Evolutionary conservation across 2,888 invertebrate genomes (phyloP), one percentile per base, ranked within the genome.

Genomic region (Apodemia mormo): DNA sequence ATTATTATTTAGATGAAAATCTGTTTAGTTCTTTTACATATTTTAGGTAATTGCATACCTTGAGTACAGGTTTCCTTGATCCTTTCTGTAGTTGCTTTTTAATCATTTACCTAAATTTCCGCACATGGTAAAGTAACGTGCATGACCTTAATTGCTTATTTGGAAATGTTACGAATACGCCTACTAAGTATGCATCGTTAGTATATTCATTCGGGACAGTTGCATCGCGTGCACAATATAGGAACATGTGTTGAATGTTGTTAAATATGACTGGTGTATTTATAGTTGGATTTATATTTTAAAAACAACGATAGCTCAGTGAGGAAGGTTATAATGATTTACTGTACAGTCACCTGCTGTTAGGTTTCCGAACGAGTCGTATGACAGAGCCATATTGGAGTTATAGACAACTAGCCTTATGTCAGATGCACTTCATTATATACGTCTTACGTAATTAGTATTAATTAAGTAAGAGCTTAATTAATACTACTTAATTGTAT

Each of bases 81-180:
- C 33, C 30, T n/a, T 65, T 40, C 14, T 14, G 40, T n/a, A 49
- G 49, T 54, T 54, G 52, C 52, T 54, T 22, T 54, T 54, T 22
- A n/a, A 54, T 54, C 52, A 54, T 54, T 14, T 54, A 22, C 22
- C 52, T 54, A 54, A 54, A 54, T 22, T 22, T 54, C 22, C 7
- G n/a, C 58, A 61, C 30, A 12, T 33, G 5, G 12, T 10, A 61
- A 30, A 58, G 33, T 61, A 61, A 10, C 33, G 58, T 37, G 67
- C 58, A 64, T 69, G 72, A 68, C 71, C 71, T 70, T 43, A 74
- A 74, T 74, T 70, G 65, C 67, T 58, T 72, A 70, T 74, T 71
- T 68, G 65, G 66, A 68, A 67, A 68, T 54, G 61, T 45, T 68
- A 54, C 54, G 45, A 58, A 58, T 58, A 30, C 30, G 12, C 61